Percentiles rank a stretch among this genome's conserved stretches.
Conservation (phyloP, 2,797 vertebrate species). For the Okamejei kenojei region DNA sequence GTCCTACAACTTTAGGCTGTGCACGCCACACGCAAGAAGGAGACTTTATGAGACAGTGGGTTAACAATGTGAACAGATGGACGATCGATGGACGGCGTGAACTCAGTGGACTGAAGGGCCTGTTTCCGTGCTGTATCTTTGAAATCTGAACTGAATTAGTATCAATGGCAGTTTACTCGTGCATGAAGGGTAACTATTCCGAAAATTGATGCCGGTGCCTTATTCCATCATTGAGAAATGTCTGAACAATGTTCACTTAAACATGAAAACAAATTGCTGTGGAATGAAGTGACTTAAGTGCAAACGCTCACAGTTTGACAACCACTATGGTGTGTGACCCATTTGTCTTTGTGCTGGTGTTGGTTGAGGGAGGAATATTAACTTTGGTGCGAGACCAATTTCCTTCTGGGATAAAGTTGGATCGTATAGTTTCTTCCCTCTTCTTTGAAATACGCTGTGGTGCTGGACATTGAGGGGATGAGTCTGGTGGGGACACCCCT, state of each 20-base stretch:
- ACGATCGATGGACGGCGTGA: too few relatives aligned
- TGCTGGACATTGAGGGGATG: too few relatives aligned
- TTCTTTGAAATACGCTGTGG: too few relatives aligned
- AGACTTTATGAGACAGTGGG: too few relatives aligned
- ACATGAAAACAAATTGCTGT: neutral
- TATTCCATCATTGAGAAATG: neutral
- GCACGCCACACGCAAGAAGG: too few relatives aligned
- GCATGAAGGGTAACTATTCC: neutral
- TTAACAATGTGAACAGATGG: too few relatives aligned
- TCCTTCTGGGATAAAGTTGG: neutral
- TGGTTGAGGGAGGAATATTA: neutral
- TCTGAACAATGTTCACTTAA: neutral
- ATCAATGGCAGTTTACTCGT: too few relatives aligned
- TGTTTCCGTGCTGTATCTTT: too few relatives aligned
- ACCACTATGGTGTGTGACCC: neutral
- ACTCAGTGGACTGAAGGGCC: too few relatives aligned
- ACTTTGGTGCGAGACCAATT: neutral
- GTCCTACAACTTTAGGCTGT: too few relatives aligned
- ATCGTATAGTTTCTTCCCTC: too few relatives aligned
- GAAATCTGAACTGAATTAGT: neutral
- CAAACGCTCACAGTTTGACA: neutral
- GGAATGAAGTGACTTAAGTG: neutral
- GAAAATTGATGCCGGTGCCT: neutral
- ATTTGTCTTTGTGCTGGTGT: neutral
- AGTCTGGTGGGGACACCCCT: too few relatives aligned